phyloP scores from a whole-genome alignment of 1,140 invertebrate genomes.

The Adelges cooleyi region DNA sequence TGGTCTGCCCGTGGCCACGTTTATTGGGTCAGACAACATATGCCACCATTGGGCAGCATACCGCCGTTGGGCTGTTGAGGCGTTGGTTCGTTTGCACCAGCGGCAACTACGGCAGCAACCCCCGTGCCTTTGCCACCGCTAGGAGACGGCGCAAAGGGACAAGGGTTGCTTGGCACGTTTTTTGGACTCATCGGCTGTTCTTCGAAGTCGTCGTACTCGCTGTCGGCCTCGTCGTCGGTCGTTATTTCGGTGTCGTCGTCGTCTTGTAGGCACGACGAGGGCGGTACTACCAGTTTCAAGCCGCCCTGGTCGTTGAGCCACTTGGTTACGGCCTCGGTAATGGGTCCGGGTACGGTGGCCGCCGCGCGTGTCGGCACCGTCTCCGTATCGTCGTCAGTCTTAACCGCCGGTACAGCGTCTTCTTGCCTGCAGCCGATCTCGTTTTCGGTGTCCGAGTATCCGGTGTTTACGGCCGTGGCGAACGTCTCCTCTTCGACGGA shows the following conservation, averaged over 20 bases:
- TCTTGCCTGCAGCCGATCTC: slow-evolving; percentile 25
- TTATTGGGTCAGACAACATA: slow-evolving; percentile 34
- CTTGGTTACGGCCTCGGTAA: slow-evolving; percentile 36
- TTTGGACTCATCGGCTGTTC: slow-evolving; percentile 36
- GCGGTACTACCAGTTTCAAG: slow-evolving; percentile 18
- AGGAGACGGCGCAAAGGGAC: slow-evolving; percentile 37
- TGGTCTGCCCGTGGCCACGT: too few relatives aligned
- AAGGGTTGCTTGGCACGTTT: slow-evolving; percentile 39
- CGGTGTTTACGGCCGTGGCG: slow-evolving; percentile 1
- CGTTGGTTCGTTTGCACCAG: slow-evolving; percentile 25
- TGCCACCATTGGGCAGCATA: slow-evolving; percentile 31
- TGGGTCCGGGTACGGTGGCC: slow-evolving; percentile 18
- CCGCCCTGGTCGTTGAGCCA: slow-evolving; percentile 35
- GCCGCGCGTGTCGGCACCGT: background rate
- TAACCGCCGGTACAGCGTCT: slow-evolving; percentile 14
- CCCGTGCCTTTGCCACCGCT: slow-evolving; percentile 32
- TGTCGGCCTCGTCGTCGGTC: slow-evolving; percentile 25
- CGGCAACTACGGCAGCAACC: slow-evolving; percentile 30
- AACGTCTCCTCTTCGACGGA: slow-evolving; percentile 23
- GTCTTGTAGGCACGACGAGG: slow-evolving; percentile 7
- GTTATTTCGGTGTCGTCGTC: slow-evolving; percentile 2
- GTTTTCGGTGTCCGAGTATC: slow-evolving; percentile 6
- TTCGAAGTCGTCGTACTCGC: slow-evolving; percentile 32
- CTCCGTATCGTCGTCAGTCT: slow-evolving; percentile 26
- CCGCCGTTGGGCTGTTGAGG: background rate